phyloP scores from a whole-genome alignment of 2,888 invertebrate species.

The Chrysina gloriosa region DNA sequence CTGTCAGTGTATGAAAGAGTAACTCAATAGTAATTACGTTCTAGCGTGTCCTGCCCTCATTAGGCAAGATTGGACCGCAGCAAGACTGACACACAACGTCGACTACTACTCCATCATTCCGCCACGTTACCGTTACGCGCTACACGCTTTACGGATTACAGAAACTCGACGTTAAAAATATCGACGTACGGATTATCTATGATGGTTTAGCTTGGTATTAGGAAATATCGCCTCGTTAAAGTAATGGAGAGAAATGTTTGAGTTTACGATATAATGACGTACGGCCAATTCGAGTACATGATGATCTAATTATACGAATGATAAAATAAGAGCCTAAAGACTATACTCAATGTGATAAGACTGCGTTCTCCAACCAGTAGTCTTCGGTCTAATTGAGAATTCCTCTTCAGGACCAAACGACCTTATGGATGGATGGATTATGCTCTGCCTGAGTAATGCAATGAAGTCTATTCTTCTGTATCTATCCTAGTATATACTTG shows the following conservation, averaged over 20 bases:
- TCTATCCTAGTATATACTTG: no score
- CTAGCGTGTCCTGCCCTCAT: slow-evolving; percentile 59
- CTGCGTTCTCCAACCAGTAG: no score
- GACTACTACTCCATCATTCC: slow-evolving; percentile 23
- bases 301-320: no score
- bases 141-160: background rate
- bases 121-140: slow-evolving; percentile 1
- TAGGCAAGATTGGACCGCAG: slow-evolving; percentile 53
- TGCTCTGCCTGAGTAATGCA: no score
- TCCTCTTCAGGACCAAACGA: no score
- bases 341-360: no score
- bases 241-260: background rate
- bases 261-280: no score
- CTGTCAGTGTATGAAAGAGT: slow-evolving; percentile 59
- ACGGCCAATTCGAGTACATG: no score
- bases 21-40: slow-evolving; percentile 61
- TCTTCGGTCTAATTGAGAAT: no score
- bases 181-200: background rate
- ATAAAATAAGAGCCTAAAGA: no score
- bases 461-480: no score
- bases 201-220: background rate
- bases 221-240: background rate
- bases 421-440: no score
- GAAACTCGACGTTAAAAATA: background rate
- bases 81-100: slow-evolving; percentile 47